Base-by-base conservation (phyloP, 2,888 invertebrate genomes). In the Napeogenes inachia region DNA sequence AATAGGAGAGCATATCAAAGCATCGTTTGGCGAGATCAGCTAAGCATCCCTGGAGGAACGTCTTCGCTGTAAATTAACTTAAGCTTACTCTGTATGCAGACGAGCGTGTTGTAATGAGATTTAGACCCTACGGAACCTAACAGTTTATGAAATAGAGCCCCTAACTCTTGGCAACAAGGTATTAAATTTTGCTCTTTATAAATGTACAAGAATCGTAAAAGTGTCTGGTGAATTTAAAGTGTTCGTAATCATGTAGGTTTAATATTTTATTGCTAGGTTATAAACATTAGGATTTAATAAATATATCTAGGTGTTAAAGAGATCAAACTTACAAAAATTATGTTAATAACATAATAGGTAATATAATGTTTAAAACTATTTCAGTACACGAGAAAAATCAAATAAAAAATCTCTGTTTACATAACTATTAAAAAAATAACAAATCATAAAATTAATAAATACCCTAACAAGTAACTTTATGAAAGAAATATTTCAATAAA, bases 1-100 rank as follows among this genome's bases (percentile, higher is more conserved):
- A 70, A 78, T 72, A 76, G 74, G 68, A 68, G 70, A 75, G 76
- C 75, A 79, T 82, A 82, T 84, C 81, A 79, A 78, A 79, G 78
- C 75, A 78, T 76, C 68, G 76, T 81, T 79, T 81, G 78, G 75
- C 71, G 78, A 77, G 83, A 85, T 85, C 82, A 80, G 73, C 66
- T 70, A 74, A 65, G 66, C 64, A 67, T 76, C 85, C 75, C 81
- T 46, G 13, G 80, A 72, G 87, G 77, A 75, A 71, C 75, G 80
- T 81, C 77, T 74, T 75, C 79, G 75, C 73, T 82, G 80, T 83
- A 88, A 89, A 89, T 89, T 87, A 87, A 86, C 85, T 89, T 87
- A 88, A 72, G 78, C 78, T 81, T 80, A 80, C 82, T 89, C 80
- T 84, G 85, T 89, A 89, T 89, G 88, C 89, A 89, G 87, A 87